Percentiles rank a stretch among this genome's conserved stretches.
Conservation (phyloP, 2,113 vertebrate genomes). For the Seriola quinqueradiata region DNA sequence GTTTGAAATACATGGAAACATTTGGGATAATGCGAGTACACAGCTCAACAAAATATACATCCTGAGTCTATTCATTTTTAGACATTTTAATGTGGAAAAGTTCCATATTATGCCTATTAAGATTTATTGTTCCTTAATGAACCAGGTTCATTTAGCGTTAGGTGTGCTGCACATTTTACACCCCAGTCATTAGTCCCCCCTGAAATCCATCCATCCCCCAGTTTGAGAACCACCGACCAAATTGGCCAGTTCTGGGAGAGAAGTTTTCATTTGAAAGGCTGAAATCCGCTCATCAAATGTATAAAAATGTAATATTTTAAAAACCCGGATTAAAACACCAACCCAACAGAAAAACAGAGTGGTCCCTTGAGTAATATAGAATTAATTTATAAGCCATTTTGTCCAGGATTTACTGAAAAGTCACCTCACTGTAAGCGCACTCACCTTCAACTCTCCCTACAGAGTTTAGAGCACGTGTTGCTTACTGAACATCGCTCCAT, state of each 20-base stretch:
- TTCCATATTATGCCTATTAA: too few relatives aligned
- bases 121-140: too few relatives aligned
- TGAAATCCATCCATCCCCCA: not conserved
- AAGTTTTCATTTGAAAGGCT: not conserved
- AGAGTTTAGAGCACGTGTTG: not conserved
- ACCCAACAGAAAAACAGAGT: conserved; percentile 10
- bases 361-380: conserved; percentile 17
- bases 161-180: not conserved
- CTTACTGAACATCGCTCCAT: not conserved
- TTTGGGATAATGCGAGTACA: too few relatives aligned
- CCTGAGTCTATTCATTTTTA: too few relatives aligned
- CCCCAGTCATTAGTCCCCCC: too few relatives aligned
- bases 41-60: too few relatives aligned
- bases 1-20: too few relatives aligned
- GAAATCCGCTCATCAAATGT: not conserved
- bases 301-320: not conserved
- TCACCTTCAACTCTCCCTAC: conserved; percentile 20
- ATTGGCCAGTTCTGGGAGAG: not conserved
- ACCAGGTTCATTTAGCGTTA: not conserved
- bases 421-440: not conserved
- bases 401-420: conserved; percentile 37
- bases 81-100: too few relatives aligned
- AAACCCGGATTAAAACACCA: conserved; percentile 26
- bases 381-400: conserved; percentile 35
- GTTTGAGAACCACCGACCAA: not conserved